These are phyloP conservation scores for Lepidurus packardi DNA, from an alignment of 1,140 invertebrate genomes.

Conservation along the genomic window DNA sequence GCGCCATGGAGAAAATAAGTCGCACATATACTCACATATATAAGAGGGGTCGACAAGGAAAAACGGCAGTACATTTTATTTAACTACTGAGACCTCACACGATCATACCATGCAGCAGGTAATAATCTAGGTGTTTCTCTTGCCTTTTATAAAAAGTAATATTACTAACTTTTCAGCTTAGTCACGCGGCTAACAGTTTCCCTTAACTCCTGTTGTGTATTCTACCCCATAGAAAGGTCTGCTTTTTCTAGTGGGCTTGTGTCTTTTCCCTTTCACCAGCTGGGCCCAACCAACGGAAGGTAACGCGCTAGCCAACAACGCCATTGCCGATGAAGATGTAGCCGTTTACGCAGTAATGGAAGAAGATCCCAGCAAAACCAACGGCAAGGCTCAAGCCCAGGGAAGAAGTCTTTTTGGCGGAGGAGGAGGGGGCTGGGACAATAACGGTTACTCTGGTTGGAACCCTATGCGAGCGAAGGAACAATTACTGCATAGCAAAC, in stretches of 20 bases:
- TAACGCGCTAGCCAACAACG: background rate
- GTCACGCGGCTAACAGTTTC: background rate
- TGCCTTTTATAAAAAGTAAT: background rate
- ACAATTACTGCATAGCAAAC: conserved; percentile 6
- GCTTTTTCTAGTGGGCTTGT: background rate
- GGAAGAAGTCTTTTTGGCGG: background rate
- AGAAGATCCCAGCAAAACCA: background rate
- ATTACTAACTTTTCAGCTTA: background rate
- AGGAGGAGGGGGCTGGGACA: background rate
- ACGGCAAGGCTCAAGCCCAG: background rate
- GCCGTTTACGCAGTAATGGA: background rate
- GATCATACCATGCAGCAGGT: background rate
- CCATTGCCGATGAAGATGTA: background rate
- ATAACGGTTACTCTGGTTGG: background rate
- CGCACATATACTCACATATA: background rate
- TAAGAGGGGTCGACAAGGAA: background rate
- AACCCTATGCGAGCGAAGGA: background rate
- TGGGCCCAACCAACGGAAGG: background rate
- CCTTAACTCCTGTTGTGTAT: background rate
- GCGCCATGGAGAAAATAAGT: background rate
- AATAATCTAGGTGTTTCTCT: background rate
- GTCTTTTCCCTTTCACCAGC: background rate
- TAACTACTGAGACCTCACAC: background rate
- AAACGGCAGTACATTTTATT: background rate
- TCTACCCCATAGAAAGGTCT: background rate